Base-by-base conservation (phyloP, 2,113 vertebrate genomes). In the Amphiprion ocellaris region DNA sequence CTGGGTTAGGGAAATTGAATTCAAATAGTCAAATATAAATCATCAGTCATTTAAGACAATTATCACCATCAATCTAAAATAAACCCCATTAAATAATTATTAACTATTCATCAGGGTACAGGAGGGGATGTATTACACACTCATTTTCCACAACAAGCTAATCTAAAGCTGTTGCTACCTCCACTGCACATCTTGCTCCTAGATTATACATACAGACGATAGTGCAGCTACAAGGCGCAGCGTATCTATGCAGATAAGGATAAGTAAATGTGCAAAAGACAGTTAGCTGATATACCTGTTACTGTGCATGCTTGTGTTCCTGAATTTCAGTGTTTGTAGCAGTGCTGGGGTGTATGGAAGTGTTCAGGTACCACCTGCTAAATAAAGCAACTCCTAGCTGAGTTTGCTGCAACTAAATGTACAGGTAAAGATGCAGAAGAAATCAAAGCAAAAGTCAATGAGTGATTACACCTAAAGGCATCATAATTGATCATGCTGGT, bases 101-200 rank as follows among this genome's bases (percentile, higher is more conserved):
- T 69, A 79, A 53, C 24, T 70, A 56, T 84, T 69, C 47, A 65
- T 53, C 70, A 24, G 66, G 26, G 47, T 64, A 58, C 68, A 61
- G 49, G 61, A 75, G 30, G 28, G 21, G 69, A 46, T 59, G 55
- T 79, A 23, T 66, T 73, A 80, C 58, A 37, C 55, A 47, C 10
- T 80, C 56, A 84, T 82, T 77, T 47, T 30, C 50, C 24, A 28
- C 15, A 79, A 74, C 33, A 60, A 74, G 21, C 68, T 65, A 64
- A 76, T 76, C 74, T 63, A 60, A 69, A 60, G 68, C 55, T 71
- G 54, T 77, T 53, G 14, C 66, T 33, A 50, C 44, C 56, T 64
- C 19, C 0, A 1, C 58, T 65, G 39, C 50, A 47, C n/a, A 59
- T 41, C 55, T 62, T 66, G 14, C 63, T 64, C 50, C n/a, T 67